Evolutionary conservation across 2,113 vertebrate species (phyloP), one percentile per base, ranked within the genome.

Genomic region (Nesoenas mayeri): DNA sequence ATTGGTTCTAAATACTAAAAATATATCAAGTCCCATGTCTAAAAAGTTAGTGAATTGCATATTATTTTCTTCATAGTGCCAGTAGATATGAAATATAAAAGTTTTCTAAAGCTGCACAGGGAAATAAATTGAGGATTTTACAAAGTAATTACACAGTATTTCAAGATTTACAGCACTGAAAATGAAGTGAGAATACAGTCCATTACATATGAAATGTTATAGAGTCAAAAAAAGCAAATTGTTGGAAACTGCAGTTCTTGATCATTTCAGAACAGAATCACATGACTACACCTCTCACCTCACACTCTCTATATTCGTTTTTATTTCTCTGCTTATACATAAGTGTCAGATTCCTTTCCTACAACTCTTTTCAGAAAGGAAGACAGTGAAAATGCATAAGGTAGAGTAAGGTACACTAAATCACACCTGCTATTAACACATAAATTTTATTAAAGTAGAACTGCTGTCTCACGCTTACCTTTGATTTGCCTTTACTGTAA

Each of bases 401-500:
- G 47, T 34, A 56, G 34, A 70, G 32, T 38, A 38, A 38, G 38
- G 38, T 17, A 57, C 21, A 54, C 12, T 50, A 72, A 89, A 53
- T 79, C 65, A 84, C 11, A 71, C n/a, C 10, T n/a, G 9, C 20
- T 54, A 56, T 60, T 85, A 58, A 47, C 32, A n/a, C 9, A 36
- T 10, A 34, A 5, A 21, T 62, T 61, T 57, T 26, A 16, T 20
- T 53, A 65, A 42, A 89, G 20, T 0, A 66, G 14, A 74, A 54
- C 48, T 83, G 36, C 22, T 75, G 50, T 69, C 79, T 84, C 5
- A 13, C 8, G 87, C 98, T 98, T 98, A 99, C 99, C 99, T 99
- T 98, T 25, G 99, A 99, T 88, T 99, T 99, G 47, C 99, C 99
- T 48, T 99, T 99, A 94, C 99, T 99, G 97, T 99, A 99, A 90